These are phyloP conservation scores for Nilaparvata lugens DNA, from an alignment of 1,140 invertebrate species.

Conservation along the genomic window DNA sequence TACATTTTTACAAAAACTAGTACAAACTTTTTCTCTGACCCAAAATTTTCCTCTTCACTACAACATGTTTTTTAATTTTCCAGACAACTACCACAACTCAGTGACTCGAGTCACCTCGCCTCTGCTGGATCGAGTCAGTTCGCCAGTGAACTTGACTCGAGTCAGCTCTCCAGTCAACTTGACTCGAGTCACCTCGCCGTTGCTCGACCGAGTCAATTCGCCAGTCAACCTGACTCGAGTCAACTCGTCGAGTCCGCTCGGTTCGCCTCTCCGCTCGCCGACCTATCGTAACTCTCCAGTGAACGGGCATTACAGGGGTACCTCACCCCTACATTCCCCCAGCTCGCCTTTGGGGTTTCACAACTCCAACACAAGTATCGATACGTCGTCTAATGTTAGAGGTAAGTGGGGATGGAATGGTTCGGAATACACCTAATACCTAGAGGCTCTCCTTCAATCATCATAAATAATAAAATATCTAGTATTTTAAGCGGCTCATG, in stretches of 20 bases:
- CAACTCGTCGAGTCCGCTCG: constrained; percentile 3
- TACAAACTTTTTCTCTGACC: no score
- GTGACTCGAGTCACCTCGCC: not conserved
- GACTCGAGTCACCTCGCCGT: constrained; percentile 19
- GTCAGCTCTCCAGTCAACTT: constrained; percentile 14
- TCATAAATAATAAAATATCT: no score
- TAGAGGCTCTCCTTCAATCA: no score
- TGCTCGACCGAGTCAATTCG: constrained; percentile 9
- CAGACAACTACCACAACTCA: not conserved
- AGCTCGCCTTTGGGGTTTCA: not conserved
- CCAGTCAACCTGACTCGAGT: not conserved
- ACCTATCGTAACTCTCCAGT: constrained; percentile 14
- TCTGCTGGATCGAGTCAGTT: not conserved
- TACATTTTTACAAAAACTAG: no score
- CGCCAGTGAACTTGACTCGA: constrained; percentile 8
- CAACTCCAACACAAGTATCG: constrained; percentile 34
- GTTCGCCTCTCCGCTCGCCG: constrained; percentile 15
- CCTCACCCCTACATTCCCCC: not conserved
- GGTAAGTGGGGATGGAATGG: constrained; percentile 28
- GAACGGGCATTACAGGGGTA: not conserved
- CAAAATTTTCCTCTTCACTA: not conserved
- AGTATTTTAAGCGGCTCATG: no score
- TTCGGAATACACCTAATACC: no score
- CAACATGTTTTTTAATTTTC: no score
- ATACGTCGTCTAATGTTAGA: constrained; percentile 57